Evolutionary conservation across 1,140 invertebrate species (phyloP).

Genomic region (Achroia grisella): DNA sequence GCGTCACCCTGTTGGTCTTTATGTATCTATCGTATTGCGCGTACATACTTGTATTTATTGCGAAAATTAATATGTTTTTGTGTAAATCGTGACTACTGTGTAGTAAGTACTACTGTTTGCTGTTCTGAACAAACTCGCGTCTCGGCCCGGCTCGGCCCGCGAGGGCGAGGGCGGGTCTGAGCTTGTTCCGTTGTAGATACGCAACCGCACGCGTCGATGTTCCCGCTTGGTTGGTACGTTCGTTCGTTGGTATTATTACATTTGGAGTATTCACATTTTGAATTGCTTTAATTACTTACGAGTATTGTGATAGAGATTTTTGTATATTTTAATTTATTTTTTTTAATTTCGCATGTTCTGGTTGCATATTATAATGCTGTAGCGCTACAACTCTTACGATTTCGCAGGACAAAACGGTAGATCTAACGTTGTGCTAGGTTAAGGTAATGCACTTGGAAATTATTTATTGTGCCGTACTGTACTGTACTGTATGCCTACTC

Average conservation of each 20-base stretch:
- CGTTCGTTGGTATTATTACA: constrained; percentile 55
- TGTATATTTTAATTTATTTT: constrained; percentile 72
- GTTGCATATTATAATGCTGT: constrained; percentile 48
- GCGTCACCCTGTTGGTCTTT: constrained; percentile 37
- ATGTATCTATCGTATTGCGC: constrained; percentile 22
- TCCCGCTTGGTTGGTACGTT: constrained; percentile 49
- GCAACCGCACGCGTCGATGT: constrained; percentile 17
- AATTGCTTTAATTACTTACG: constrained; percentile 73
- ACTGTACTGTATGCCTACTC: constrained; percentile 11
- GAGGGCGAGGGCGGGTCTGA: constrained; percentile 11
- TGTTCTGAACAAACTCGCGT: constrained; percentile 4
- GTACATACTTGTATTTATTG: constrained; percentile 41
- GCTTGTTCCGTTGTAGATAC: constrained; percentile 11
- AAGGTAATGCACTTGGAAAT: constrained; percentile 51
- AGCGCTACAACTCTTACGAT: constrained; percentile 61
- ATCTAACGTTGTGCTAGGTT: constrained; percentile 66
- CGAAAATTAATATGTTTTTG: constrained; percentile 16
- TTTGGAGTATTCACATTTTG: constrained; percentile 68
- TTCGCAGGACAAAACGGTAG: constrained; percentile 56
- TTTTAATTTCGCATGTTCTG: constrained; percentile 67
- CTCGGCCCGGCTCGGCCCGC: constrained; percentile 3
- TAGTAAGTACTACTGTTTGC: constrained; percentile 14
- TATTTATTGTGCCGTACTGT: constrained; percentile 5
- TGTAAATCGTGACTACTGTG: constrained; percentile 43
- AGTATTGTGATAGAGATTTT: constrained; percentile 73